Evolutionary conservation across 2,888 invertebrate genomes (phyloP).

Genomic region (Euspilapteryx auroguttella): DNA sequence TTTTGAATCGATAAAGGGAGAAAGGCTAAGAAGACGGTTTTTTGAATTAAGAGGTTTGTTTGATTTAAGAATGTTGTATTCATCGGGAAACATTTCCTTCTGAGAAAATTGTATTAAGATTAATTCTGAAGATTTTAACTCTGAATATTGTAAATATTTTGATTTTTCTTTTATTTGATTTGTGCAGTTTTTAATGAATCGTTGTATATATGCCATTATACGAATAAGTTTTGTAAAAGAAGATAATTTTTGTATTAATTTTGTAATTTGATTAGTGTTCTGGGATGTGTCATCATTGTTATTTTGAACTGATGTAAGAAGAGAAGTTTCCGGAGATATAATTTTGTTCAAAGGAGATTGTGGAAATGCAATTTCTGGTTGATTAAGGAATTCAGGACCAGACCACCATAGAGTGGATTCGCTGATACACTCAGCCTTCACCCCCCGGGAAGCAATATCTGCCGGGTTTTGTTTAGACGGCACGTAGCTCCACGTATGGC

Average conservation of each 20-base stretch:
- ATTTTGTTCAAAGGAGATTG: too few species aligned
- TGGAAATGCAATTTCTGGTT: conserved; percentile 1
- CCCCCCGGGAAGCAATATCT: too few species aligned
- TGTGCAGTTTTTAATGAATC: conserved; percentile 5
- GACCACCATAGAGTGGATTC: too few species aligned
- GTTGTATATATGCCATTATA: conserved; percentile 4
- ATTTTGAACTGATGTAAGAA: background rate
- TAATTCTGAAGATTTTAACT: conserved; percentile 1
- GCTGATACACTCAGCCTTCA: too few species aligned
- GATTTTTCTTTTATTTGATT: conserved; percentile 6
- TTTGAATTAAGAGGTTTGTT: conserved; percentile 5
- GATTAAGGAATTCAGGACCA: background rate
- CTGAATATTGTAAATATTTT: too few species aligned
- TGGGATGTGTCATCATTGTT: background rate
- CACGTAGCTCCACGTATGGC: conserved; percentile 11
- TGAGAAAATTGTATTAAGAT: conserved; percentile 4
- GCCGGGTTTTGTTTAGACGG: conserved; percentile 12
- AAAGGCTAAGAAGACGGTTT: conserved; percentile 4
- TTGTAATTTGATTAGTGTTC: conserved; percentile 1
- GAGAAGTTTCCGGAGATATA: too few species aligned
- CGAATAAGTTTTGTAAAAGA: conserved; percentile 3
- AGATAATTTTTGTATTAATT: too few species aligned
- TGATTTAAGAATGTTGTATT: conserved; percentile 2
- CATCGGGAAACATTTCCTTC: conserved; percentile 6
- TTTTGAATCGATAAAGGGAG: conserved; percentile 9